A percentile compares a stretch with the other conserved stretches of the same genome.
phyloP scores from a whole-genome alignment of 92 coral and sea anemone species.

The Porites evermanni region DNA sequence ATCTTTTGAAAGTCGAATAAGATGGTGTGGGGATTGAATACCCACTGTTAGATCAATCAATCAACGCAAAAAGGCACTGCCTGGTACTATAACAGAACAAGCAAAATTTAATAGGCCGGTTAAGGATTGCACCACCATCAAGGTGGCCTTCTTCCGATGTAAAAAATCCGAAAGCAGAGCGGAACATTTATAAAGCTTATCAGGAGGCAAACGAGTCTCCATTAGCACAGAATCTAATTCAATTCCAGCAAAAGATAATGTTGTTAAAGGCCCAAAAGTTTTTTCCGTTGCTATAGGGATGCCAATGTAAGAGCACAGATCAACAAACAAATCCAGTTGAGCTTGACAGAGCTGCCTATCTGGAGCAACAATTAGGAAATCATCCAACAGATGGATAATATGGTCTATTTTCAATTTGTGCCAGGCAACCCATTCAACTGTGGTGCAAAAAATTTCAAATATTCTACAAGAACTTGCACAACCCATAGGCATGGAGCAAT shows the following conservation, averaged over 20 bases:
- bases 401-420: conserved; percentile 42
- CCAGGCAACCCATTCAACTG: conserved; percentile 70
- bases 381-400: conserved; percentile 62
- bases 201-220: conserved; percentile 65
- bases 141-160: conserved; percentile 10
- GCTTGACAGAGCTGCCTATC: conserved; percentile 6
- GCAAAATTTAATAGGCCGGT: conserved; percentile 30
- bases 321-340: conserved; percentile 39
- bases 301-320: conserved; percentile 42
- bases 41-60: conserved; percentile 46
- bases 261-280: conserved; percentile 46
- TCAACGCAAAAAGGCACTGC: conserved; percentile 49
- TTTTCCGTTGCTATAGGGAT: conserved; percentile 70
- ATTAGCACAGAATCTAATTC: conserved; percentile 52
- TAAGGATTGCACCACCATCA: conserved; percentile 21
- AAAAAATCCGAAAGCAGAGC: conserved; percentile 29
- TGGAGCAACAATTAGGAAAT: conserved; percentile 61
- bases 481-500: too few relatives aligned
- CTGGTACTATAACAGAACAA: conserved; percentile 14
- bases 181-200: conserved; percentile 56
- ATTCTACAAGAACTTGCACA: conserved; percentile 49
- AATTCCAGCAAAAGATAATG: conserved; percentile 59
- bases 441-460: conserved; percentile 73
- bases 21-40: conserved; percentile 22
- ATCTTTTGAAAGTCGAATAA: conserved; percentile 4